Evolutionary conservation across 1,140 invertebrate species (phyloP), one percentile per base, ranked within the genome.

Genomic region (Drosophila virilis): DNA sequence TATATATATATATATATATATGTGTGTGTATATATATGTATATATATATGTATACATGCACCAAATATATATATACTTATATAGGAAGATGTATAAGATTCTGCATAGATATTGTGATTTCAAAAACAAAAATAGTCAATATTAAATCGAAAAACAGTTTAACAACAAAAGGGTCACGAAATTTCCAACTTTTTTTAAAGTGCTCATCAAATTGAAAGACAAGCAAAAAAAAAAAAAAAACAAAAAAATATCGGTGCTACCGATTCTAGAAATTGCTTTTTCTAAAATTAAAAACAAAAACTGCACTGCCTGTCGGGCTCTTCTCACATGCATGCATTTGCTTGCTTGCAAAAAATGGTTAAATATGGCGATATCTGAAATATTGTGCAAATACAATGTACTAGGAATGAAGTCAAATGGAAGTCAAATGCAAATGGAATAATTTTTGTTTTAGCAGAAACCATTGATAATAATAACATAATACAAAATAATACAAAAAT

Each of bases 51-150:
- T 32, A 65, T 17, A 52, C 32, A 52, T 22, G n/a, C 13, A 52
- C n/a, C 12, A 52, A 8, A 52, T 35, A 37, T 35, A 55, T 38
- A 55, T 12, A 9, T 9, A 15, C 12, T 15, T 43, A 38, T 38
- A 59, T 45, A 76, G 54, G 80, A 64, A 80, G 60, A 74, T 74
- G 58, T 84, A 80, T 71, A 71, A 81, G 82, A 86, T 85, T 85
- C 80, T 85, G 81, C 82, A 72, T 85, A 86, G 67, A 75, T 86
- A 86, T 85, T 85, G 81, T 85, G 81, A 85, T 85, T 81, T 80
- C 74, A 33, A 43, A 66, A 73, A 77, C 58, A 35, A 45, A 69
- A 77, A 79, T 73, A 84, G 76, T 79, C 73, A 84, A 84, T 74
- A 77, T 54, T 64, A 65, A 58, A 38, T 61, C 15, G 12, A 64